A percentile compares a stretch with the other conserved stretches of the same genome.
These are phyloP conservation scores for Ganaspis sp. DNA, from an alignment of 1,140 invertebrate genomes.

Conservation along the genomic window DNA sequence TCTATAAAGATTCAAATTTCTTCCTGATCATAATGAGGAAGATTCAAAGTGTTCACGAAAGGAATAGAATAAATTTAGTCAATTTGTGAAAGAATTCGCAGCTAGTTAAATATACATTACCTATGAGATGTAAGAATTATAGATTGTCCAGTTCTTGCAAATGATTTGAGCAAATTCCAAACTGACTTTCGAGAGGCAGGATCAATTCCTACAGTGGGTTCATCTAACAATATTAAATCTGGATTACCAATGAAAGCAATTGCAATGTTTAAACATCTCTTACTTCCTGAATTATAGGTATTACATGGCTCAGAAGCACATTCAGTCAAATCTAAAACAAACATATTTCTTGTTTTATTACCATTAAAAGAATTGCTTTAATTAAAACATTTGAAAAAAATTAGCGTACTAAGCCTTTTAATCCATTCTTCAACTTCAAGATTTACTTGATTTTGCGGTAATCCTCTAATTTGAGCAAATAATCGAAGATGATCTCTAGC, in stretches of 20 bases:
- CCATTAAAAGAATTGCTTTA: not conserved
- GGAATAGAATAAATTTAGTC: too few species aligned
- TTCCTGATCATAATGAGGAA: too few species aligned
- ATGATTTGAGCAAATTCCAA: constrained; percentile 83
- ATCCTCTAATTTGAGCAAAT: constrained; percentile 82
- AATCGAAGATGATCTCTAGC: constrained; percentile 82
- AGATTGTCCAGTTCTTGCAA: constrained; percentile 81
- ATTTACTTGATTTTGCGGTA: constrained; percentile 75
- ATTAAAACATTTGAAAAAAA: not conserved
- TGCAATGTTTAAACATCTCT: constrained; percentile 95
- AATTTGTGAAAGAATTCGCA: not conserved
- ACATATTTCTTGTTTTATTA: not conserved
- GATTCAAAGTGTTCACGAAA: too few species aligned
- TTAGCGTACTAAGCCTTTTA: constrained; percentile 71
- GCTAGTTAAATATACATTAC: constrained; percentile 54
- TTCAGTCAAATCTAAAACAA: constrained; percentile 64
- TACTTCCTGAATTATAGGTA: constrained; percentile 93
- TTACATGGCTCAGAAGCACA: constrained; percentile 74
- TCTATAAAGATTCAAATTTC: too few species aligned
- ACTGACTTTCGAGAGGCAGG: constrained; percentile 88
- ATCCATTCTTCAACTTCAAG: constrained; percentile 76
- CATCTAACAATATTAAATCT: constrained; percentile 85
- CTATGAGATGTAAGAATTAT: constrained; percentile 88
- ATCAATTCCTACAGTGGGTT: constrained; percentile 88
- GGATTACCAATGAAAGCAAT: constrained; percentile 91